Base-by-base conservation (phyloP, 2,113 vertebrate species). In the Amazona vittata region DNA sequence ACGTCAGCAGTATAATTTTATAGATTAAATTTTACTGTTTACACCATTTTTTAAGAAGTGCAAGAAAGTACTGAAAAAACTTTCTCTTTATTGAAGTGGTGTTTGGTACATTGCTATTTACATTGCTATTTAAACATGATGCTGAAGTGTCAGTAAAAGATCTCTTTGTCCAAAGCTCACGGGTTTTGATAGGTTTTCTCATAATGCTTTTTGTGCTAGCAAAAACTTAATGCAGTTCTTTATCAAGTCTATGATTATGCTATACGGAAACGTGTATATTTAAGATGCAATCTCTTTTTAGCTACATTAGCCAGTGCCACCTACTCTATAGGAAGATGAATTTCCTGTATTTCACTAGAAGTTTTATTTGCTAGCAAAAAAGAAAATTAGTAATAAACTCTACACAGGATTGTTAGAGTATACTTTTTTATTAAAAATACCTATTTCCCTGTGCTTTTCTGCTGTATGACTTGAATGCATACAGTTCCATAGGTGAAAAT, bases 391-490 rank as follows among this genome's bases (percentile, higher is more conserved):
- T 43, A 59, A 35, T 12, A 46, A 25, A 22, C 5, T 60, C 8
- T 65, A 16, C 46, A 31, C 8, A 26, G 19, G 10, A 17, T 13
- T 29, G 24, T 49, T 87, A 25, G 67, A 52, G 13, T 59, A 2
- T 9, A 6, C 15, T 21, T 57, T 62, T 63, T 62, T 33, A 2
- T 78, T 69, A 25, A 35, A 65, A 57, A 62, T 59, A 59, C 21
- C 4, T 16, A 0, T 24, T 3, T 83, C 24, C 20, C 21, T 84
- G 16, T 86, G 16, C 39, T 79, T 46, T 73, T 35, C 29, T 90
- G 44, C 20, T 80, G 0, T 33, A 0, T 7, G 46, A 49, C 35
- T 24, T 25, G 37, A 60, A 47, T 47, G 4, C 9, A 2, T 22
- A 3, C 9, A 33, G 19, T 47, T 77, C 25, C 7, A 2, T 12